Evolutionary conservation across 2,888 invertebrate species (phyloP).

Genomic region (Drosophila leonis): DNA sequence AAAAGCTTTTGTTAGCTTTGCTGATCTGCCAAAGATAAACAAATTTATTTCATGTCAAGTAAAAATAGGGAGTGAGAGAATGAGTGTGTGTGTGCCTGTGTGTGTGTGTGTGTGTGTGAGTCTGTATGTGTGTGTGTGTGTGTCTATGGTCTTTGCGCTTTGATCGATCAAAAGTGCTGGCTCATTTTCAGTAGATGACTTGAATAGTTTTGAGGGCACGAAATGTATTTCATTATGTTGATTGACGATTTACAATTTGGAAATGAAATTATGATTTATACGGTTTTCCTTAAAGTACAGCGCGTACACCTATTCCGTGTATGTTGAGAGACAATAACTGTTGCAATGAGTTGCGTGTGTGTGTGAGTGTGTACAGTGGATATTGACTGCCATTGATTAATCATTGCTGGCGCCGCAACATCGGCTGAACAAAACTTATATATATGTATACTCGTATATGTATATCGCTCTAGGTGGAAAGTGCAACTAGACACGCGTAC

Average conservation of each 20-base stretch:
- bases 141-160: constrained; percentile 11
- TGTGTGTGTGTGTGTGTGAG: background rate
- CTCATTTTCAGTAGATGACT: constrained; percentile 65
- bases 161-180: constrained; percentile 68
- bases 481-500: constrained; percentile 78
- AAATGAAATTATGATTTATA: constrained; percentile 77
- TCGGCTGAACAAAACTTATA: constrained; percentile 30
- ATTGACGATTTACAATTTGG: constrained; percentile 75
- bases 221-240: constrained; percentile 72
- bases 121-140: background rate
- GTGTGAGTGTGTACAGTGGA: constrained; percentile 32
- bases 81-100: background rate
- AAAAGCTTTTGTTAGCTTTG: constrained; percentile 2
- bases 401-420: constrained; percentile 73
- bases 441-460: background rate
- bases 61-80: background rate
- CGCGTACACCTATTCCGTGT: constrained; percentile 9
- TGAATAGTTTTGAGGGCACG: constrained; percentile 35
- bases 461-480: constrained; percentile 52
- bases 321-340: constrained; percentile 29
- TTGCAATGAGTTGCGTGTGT: constrained; percentile 51
- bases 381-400: constrained; percentile 77
- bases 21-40: constrained; percentile 11
- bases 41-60: background rate
- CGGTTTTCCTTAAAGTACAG: constrained; percentile 50